Evolutionary conservation across 2,113 vertebrate genomes (phyloP), one percentile per base, ranked within the genome.

Genomic region (Hoplias malabaricus): DNA sequence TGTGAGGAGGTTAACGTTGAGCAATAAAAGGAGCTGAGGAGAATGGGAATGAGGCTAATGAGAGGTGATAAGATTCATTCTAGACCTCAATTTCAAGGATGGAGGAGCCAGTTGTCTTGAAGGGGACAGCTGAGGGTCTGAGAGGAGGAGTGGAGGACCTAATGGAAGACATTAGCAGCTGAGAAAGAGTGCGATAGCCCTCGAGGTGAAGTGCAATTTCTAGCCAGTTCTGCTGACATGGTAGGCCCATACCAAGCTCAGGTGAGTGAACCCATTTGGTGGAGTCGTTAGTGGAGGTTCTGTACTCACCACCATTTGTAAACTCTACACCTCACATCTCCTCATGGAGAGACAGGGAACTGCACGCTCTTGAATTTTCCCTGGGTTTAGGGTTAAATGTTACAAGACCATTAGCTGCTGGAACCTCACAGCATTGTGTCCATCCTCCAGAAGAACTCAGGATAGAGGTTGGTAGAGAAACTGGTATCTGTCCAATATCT

Each of bases 1-100:
- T 87, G 85, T 87, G 84, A 89, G 85, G 88, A 91, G 89, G 89
- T 90, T 91, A 92, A 87, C 84, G 33, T 71, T 69, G 72, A 82
- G 87, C 77, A 87, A 86, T 90, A 88, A 87, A 86, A 73, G 57
- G 70, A 86, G 80, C 77, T 77, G 61, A 81, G 82, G 79, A 87
- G 85, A 86, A 86, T 80, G 80, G 81, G 85, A 86, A 88, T 82
- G 85, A 86, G 81, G 85, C 88, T 91, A 92, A 92, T 92, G 88
- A 91, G 88, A 88, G 86, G 86, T 71, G 86, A 91, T 90, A 90
- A 84, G 88, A 90, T 90, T 90, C 88, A 88, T 83, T 86, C 72
- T 81, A 83, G 83, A 86, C 88, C 88, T 89, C 89, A 90, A 87
- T 90, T 92, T 89, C 87, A 88, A 90, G 87, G 88, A 86, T 89